Evolutionary conservation across 2,888 invertebrate genomes (phyloP).

Genomic region (Liodrosophila aerea): DNA sequence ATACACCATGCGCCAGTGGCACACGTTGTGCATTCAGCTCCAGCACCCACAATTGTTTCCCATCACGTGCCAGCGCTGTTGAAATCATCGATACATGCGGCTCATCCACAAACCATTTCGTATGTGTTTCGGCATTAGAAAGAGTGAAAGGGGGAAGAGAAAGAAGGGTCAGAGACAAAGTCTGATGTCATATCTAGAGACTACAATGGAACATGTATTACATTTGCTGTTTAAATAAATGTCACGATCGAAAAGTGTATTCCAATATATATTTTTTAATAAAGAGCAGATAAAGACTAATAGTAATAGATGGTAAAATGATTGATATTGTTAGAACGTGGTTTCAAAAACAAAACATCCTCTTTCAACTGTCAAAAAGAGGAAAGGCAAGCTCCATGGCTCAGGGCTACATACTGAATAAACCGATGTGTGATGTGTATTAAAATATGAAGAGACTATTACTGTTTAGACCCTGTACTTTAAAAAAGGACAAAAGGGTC

Average conservation of each 20-base stretch:
- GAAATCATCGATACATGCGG: slow-evolving; percentile 55
- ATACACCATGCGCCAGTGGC: slow-evolving; percentile 71
- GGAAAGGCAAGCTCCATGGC: too few relatives aligned
- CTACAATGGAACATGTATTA: not conserved
- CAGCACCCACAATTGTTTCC: slow-evolving; percentile 51
- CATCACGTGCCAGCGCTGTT: slow-evolving; percentile 66
- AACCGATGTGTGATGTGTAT: too few relatives aligned
- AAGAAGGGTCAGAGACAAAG: slow-evolving; percentile 9
- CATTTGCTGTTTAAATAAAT: slow-evolving; percentile 9
- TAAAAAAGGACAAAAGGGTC: too few relatives aligned
- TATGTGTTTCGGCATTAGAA: slow-evolving; percentile 64
- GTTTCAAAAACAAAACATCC: too few relatives aligned
- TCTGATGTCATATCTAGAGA: slow-evolving; percentile 20
- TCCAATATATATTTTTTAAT: too few relatives aligned
- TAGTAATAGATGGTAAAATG: too few relatives aligned
- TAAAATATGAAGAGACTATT: too few relatives aligned
- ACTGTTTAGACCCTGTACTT: too few relatives aligned
- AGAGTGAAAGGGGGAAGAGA: not conserved
- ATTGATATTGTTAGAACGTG: too few relatives aligned
- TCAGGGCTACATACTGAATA: too few relatives aligned
- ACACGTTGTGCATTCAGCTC: slow-evolving; percentile 59
- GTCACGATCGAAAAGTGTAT: not conserved
- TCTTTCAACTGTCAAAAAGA: too few relatives aligned
- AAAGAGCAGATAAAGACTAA: too few relatives aligned
- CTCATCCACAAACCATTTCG: slow-evolving; percentile 69